A percentile compares a stretch with the other conserved stretches of the same genome.
These are phyloP conservation scores for Tenthredo notha DNA, from an alignment of 2,888 invertebrate species.

Conservation along the genomic window DNA sequence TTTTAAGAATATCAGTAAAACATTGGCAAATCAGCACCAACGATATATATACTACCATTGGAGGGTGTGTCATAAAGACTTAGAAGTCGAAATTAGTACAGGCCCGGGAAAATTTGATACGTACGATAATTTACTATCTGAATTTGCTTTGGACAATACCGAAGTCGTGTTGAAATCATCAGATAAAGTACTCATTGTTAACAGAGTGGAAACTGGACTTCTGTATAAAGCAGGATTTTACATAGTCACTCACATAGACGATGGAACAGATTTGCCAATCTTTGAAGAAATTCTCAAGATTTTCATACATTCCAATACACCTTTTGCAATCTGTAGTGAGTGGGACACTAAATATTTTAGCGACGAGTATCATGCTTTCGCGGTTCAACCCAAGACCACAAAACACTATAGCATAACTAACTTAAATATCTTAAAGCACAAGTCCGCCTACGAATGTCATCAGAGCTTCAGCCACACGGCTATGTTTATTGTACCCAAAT, in stretches of 20 bases:
- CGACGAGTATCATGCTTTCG: constrained; percentile 10
- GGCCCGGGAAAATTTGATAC: constrained; percentile 33
- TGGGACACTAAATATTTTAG: constrained; percentile 18
- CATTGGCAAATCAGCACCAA: constrained; percentile 34
- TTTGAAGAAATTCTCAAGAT: neutral
- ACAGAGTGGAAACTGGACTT: neutral
- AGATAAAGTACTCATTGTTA: neutral
- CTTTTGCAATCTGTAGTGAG: neutral
- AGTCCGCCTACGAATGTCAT: too few species aligned
- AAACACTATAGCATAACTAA: neutral
- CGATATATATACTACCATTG: constrained; percentile 42
- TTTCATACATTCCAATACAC: constrained; percentile 7
- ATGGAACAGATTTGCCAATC: constrained; percentile 1
- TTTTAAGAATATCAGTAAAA: constrained; percentile 51
- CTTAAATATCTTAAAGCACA: too few species aligned
- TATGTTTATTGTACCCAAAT: too few species aligned
- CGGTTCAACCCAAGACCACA: constrained; percentile 2
- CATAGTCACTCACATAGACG: neutral
- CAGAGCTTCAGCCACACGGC: too few species aligned
- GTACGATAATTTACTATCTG: neutral
- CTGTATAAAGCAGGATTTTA: constrained; percentile 29
- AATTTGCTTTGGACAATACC: neutral
- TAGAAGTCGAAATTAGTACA: neutral
- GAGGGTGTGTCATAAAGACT: constrained; percentile 28
- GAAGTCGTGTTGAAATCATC: neutral